Percentiles rank a stretch among this genome's conserved stretches.
phyloP scores from a whole-genome alignment of 2,888 invertebrate species.

The Dromius quadrimaculatus region DNA sequence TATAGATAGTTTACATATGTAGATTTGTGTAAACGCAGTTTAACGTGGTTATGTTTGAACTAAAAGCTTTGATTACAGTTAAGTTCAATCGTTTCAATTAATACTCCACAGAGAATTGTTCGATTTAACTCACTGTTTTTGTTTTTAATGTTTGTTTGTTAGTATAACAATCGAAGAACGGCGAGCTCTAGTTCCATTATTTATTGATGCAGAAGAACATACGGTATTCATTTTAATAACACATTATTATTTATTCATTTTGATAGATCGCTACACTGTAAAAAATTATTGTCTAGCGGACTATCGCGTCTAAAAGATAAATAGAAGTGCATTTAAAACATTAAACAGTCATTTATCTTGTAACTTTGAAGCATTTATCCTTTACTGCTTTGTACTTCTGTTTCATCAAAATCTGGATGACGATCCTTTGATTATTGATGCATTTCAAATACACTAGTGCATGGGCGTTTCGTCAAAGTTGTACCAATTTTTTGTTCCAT shows the following conservation, averaged over 20 bases:
- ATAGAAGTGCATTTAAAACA: too few relatives aligned
- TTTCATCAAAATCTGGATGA: too few relatives aligned
- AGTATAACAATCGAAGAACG: not conserved
- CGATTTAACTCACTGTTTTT: not conserved
- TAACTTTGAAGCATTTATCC: too few relatives aligned
- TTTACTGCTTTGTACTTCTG: too few relatives aligned
- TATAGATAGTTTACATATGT: slow-evolving; percentile 48
- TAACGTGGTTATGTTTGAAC: not conserved
- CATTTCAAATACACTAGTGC: too few relatives aligned
- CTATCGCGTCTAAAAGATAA: too few relatives aligned
- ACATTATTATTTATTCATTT: not conserved
- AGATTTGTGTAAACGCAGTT: slow-evolving; percentile 41
- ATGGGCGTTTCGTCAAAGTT: too few relatives aligned
- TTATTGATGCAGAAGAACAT: not conserved
- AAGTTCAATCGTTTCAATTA: slow-evolving; percentile 1
- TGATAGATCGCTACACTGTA: too few relatives aligned
- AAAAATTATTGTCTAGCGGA: too few relatives aligned
- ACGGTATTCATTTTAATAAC: slow-evolving; percentile 2
- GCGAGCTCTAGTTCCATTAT: not conserved
- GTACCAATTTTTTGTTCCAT: too few relatives aligned
- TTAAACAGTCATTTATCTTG: too few relatives aligned
- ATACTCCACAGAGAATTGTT: not conserved
- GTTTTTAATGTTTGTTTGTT: slow-evolving; percentile 6
- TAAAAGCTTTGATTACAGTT: slow-evolving; percentile 5
- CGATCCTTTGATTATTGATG: too few relatives aligned